Evolutionary conservation across 2,888 invertebrate genomes (phyloP).

Genomic region (Anodontia alba): DNA sequence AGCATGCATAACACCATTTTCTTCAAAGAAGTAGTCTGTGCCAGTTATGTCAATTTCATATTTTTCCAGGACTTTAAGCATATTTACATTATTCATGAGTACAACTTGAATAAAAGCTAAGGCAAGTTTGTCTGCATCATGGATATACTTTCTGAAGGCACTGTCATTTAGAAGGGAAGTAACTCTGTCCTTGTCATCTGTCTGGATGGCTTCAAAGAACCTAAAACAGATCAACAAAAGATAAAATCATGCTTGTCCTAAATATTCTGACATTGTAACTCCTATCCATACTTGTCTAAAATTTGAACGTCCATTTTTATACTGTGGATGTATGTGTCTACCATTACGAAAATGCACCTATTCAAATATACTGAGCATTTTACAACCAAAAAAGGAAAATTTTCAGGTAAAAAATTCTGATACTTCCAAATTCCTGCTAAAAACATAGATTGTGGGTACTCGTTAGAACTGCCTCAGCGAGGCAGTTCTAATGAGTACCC

Average conservation of each 20-base stretch:
- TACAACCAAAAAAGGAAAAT: no score
- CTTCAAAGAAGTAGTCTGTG: slow-evolving; percentile 55
- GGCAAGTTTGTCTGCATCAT: slow-evolving; percentile 49
- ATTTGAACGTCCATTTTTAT: no score
- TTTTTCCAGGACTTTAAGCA: slow-evolving; percentile 38
- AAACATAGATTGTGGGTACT: no score
- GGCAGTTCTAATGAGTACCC: no score
- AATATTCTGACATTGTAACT: neutral
- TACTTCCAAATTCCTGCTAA: no score
- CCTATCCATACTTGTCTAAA: no score
- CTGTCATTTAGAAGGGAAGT: slow-evolving; percentile 25
- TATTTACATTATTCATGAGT: slow-evolving; percentile 43
- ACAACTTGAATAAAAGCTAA: slow-evolving; percentile 57
- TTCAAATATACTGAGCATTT: no score
- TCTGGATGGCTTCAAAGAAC: slow-evolving; percentile 52
- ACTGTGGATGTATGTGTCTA: no score
- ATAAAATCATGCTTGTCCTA: neutral
- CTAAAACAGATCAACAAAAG: slow-evolving; percentile 25
- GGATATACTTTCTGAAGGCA: slow-evolving; percentile 28
- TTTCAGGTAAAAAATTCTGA: no score
- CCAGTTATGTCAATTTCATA: slow-evolving; percentile 44
- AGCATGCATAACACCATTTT: slow-evolving; percentile 61
- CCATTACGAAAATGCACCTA: no score
- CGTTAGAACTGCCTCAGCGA: no score
- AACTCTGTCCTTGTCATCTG: slow-evolving; percentile 33